Evolutionary conservation across 64 coral and sea anemone species (phyloP).

Genomic region (Montipora capricornis): DNA sequence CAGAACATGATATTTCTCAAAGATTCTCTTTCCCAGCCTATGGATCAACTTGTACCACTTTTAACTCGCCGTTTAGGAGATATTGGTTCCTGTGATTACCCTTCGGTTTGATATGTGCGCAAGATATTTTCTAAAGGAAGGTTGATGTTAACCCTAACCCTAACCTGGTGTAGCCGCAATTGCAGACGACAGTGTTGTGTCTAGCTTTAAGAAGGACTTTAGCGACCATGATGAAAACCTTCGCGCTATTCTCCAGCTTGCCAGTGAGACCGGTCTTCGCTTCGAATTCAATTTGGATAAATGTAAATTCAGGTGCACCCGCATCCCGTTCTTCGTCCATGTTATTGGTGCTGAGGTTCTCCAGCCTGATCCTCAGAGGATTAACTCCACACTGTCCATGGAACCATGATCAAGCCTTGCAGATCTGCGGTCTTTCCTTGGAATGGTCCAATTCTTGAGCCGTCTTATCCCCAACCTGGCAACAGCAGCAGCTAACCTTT

Average conservation of each 20-base stretch:
- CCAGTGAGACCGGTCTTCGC: slow-evolving; percentile 43
- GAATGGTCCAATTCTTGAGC: slow-evolving; percentile 34
- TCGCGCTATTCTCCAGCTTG: slow-evolving; percentile 38
- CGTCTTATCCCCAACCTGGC: slow-evolving; percentile 62
- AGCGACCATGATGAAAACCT: slow-evolving; percentile 19
- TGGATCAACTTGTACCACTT: slow-evolving; percentile 40
- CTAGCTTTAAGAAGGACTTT: not conserved
- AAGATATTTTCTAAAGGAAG: not conserved
- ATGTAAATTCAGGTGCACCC: slow-evolving; percentile 62
- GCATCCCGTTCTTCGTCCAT: slow-evolving; percentile 46
- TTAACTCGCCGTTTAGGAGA: not conserved
- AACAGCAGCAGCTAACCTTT: slow-evolving; percentile 48
- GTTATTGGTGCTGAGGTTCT: slow-evolving; percentile 47
- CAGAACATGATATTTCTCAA: no score
- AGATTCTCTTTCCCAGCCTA: no score
- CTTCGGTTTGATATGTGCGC: not conserved
- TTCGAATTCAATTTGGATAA: slow-evolving; percentile 37
- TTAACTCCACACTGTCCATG: not conserved
- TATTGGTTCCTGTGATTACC: slow-evolving; percentile 3
- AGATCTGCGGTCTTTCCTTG: no score
- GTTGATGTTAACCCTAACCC: not conserved
- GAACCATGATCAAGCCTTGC: no score
- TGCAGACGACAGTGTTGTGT: slow-evolving; percentile 41
- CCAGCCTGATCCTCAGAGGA: slow-evolving; percentile 31
- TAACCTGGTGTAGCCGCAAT: no score